Base-by-base conservation (phyloP, 2,888 invertebrate genomes). In the Barypeithes pellucidus region DNA sequence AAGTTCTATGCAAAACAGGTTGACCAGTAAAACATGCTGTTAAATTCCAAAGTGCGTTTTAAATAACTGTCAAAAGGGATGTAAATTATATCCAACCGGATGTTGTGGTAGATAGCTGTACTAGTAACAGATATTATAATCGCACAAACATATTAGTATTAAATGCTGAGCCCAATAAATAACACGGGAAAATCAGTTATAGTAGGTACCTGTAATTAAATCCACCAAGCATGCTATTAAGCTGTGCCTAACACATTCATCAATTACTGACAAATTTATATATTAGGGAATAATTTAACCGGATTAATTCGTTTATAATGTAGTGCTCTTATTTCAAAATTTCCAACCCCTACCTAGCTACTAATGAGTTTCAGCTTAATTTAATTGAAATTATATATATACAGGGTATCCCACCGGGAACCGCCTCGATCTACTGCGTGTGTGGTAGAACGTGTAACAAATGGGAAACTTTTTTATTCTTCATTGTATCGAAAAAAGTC, bases 1-100 rank as follows among this genome's bases (percentile, higher is more conserved):
- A 24, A n/a, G 33, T 45, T 33, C 22, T 18, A 33, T 43, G 33
- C 45, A 33, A 43, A 62, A 62, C 33, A 43, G 43, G 45, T 62
- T 62, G 12, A 29, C 45, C 62, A 18, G 24, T 16, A 45, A 43
- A 62, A 62, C 62, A 62, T 16, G 45, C 45, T 62, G 62, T 62
- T 62, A 16, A 41, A 22, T 9, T 62, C 45, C 16, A 16, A 45
- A 62, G 47, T 62, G 45, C 45, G 47, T 62, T 57, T 62, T 62
- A 47, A 62, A 62, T 62, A 62, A 45, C 62, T 62, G 62, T 62
- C 62, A 62, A 43, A 47, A 47, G 16, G 62, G 29, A 45, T 45
- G 62, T 62, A 62, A 62, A 62, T 62, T 62, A 47, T 45, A 16
- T 33, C 29, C 29, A 62, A 33, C 43, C 29, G 18, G 29, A 29